These are phyloP conservation scores for Irena cyanogastra DNA, from an alignment of 2,113 vertebrate species.

Conservation along the genomic window DNA sequence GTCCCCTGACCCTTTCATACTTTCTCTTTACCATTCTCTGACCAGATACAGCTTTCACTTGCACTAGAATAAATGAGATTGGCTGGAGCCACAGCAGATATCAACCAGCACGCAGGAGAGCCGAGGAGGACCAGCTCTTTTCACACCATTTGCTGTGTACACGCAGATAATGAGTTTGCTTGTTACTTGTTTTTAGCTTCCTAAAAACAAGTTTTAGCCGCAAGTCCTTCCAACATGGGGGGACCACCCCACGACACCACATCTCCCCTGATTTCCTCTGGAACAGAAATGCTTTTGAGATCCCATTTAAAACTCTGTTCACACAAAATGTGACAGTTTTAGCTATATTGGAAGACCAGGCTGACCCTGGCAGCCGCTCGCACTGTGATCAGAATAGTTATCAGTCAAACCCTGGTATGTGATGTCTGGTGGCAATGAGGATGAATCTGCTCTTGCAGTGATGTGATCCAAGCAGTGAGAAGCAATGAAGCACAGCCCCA, in stretches of 20 bases:
- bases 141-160: not conserved
- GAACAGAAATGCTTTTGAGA: not conserved
- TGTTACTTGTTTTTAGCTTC: not conserved
- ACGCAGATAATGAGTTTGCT: not conserved
- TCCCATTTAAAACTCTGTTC: conserved; percentile 25
- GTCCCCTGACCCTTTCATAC: not conserved
- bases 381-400: conserved; percentile 52
- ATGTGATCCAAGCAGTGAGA: rapidly evolving
- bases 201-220: not conserved
- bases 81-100: not conserved
- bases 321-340: conserved; percentile 31
- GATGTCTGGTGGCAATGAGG: not conserved
- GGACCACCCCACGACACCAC: not conserved
- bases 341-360: not conserved
- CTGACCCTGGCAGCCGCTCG: conserved; percentile 31
- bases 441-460: not conserved
- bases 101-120: not conserved
- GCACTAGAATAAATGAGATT: not conserved
- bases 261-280: not conserved
- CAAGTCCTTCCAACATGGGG: not conserved
- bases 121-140: not conserved
- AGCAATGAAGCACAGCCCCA: not conserved
- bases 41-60: not conserved
- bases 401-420: not conserved
- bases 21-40: not conserved